A percentile compares a stretch with the other conserved stretches of the same genome.
Evolutionary conservation across 2,888 invertebrate species (phyloP).

Genomic region (Plusia festucae): DNA sequence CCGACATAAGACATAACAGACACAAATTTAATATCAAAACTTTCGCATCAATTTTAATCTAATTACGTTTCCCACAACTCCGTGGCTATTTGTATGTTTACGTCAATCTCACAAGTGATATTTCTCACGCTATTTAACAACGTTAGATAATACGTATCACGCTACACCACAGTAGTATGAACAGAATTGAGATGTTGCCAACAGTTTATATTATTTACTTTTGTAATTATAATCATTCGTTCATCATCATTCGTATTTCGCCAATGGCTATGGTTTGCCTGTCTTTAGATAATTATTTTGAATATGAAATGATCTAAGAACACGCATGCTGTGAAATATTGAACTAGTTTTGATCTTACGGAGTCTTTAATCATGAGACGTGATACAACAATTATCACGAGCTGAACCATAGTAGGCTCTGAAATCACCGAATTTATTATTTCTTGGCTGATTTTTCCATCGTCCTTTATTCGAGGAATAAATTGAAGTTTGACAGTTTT

Average conservation of each 20-base stretch:
- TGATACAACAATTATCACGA: too few species aligned
- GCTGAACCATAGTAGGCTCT: too few species aligned
- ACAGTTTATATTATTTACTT: background rate
- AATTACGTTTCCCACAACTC: background rate
- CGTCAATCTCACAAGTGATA: slow-evolving; percentile 2
- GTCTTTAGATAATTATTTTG: too few species aligned
- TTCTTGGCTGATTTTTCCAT: too few species aligned
- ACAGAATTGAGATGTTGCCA: slow-evolving; percentile 1
- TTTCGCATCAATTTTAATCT: background rate
- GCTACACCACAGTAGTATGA: slow-evolving; percentile 6
- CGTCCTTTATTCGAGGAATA: too few species aligned
- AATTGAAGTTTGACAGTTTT: too few species aligned
- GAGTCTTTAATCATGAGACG: background rate
- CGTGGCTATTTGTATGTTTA: background rate
- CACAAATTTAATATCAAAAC: background rate
- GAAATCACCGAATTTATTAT: too few species aligned
- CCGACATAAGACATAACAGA: background rate
- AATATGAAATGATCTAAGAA: too few species aligned
- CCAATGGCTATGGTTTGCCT: background rate
- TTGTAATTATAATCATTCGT: too few species aligned
- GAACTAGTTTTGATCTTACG: background rate
- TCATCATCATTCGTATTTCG: background rate
- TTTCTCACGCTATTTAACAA: slow-evolving; percentile 10
- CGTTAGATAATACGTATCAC: slow-evolving; percentile 14
- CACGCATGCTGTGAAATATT: too few species aligned